Conservation (phyloP, 2,113 vertebrate genomes). For the Ursus arctos region DNA sequence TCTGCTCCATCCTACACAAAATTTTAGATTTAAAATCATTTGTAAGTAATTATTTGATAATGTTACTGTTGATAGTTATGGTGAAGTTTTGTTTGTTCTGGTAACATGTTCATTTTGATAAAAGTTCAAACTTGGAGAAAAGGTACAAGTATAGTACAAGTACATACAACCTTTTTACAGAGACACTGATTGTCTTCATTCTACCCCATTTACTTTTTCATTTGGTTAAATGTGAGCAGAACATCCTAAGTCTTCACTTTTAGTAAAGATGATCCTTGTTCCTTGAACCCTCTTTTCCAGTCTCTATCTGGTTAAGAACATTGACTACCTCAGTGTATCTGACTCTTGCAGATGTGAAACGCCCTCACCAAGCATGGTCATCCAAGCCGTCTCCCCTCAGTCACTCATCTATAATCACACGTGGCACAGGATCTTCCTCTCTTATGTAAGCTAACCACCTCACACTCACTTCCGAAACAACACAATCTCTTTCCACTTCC, state of each 20-base stretch:
- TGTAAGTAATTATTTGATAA: not conserved
- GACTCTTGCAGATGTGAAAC: not conserved
- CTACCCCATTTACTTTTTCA: not conserved
- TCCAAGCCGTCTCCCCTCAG: not conserved
- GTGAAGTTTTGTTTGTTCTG: not conserved
- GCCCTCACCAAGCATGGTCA: not conserved
- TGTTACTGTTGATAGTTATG: not conserved
- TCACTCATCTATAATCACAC: not conserved
- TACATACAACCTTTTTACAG: not conserved
- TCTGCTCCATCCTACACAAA: not conserved
- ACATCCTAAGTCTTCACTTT: not conserved
- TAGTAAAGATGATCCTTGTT: not conserved
- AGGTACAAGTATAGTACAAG: not conserved
- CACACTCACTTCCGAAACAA: not conserved
- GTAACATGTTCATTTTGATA: not conserved
- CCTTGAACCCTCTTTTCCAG: not conserved
- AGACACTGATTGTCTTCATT: not conserved
- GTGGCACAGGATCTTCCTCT: not conserved
- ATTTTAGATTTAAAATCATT: not conserved
- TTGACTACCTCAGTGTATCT: not conserved
- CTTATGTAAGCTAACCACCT: not conserved
- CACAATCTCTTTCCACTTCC: not conserved
- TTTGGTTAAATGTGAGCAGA: not conserved
- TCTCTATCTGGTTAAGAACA: not conserved
- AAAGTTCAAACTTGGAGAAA: not conserved